phyloP scores from a whole-genome alignment of 2,113 vertebrate genomes.

The Corythaeola cristata region DNA sequence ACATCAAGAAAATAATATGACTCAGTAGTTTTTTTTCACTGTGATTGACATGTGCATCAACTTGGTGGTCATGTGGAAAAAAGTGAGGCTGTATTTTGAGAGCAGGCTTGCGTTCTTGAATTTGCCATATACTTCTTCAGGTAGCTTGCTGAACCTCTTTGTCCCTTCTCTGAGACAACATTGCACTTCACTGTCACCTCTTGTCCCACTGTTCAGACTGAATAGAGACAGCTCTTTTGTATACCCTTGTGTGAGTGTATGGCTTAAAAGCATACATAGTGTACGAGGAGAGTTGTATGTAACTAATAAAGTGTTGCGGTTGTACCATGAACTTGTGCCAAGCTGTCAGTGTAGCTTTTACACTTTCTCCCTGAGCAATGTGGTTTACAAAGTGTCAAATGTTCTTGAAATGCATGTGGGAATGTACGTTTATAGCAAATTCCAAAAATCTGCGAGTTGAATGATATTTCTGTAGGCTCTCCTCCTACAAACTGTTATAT shows the following conservation, averaged over 20 bases:
- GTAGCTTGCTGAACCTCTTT: not conserved
- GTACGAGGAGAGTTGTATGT: no score
- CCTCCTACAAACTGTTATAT: not conserved
- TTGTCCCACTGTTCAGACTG: not conserved
- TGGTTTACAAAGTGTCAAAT: not conserved
- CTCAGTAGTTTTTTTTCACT: not conserved
- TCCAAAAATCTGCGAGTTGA: not conserved
- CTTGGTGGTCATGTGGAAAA: not conserved
- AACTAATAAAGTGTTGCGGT: not conserved
- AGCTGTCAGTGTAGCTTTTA: not conserved
- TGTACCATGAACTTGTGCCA: not conserved
- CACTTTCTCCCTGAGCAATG: not conserved
- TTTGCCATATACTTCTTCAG: not conserved
- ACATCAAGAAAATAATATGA: not conserved
- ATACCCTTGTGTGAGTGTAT: not conserved
- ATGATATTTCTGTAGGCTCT: not conserved
- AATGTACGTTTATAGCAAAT: not conserved
- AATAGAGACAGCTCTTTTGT: not conserved
- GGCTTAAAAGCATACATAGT: not conserved
- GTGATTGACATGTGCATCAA: not conserved
- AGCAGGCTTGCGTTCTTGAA: not conserved
- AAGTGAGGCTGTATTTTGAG: not conserved
- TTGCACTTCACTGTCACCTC: not conserved
- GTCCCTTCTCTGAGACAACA: not conserved
- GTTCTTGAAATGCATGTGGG: not conserved